These are phyloP conservation scores for Ia io DNA, from an alignment of 2,113 vertebrate species.

Conservation along the genomic window DNA sequence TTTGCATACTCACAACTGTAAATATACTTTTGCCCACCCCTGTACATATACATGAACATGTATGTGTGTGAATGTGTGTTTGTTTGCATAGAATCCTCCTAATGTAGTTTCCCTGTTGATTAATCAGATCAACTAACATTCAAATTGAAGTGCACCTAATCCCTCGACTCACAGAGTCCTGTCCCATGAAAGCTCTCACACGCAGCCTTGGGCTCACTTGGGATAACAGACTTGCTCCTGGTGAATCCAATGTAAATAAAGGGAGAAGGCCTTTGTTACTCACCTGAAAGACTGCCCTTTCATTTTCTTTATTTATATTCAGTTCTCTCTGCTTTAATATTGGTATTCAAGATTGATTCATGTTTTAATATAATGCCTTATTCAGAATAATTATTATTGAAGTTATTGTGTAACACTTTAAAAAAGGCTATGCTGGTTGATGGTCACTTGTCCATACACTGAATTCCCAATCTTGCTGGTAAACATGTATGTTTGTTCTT, in stretches of 20 bases:
- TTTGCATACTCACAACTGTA: background rate
- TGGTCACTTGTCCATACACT: background rate
- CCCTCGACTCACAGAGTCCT: background rate
- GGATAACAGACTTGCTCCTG: constrained; percentile 60
- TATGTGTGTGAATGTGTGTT: background rate
- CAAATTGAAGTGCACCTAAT: background rate
- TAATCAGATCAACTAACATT: constrained; percentile 22
- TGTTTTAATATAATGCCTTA: constrained; percentile 15
- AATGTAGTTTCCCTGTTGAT: background rate
- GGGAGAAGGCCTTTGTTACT: constrained; percentile 23
- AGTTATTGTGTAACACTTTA: background rate
- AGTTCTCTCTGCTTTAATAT: constrained; percentile 5
- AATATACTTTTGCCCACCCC: background rate
- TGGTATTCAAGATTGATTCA: constrained; percentile 18
- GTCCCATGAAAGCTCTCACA: constrained; percentile 43
- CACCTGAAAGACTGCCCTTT: constrained; percentile 24
- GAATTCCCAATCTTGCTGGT: background rate
- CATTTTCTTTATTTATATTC: constrained; percentile 32
- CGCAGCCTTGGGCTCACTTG: constrained; percentile 46
- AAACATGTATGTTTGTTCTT: background rate
- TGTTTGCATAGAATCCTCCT: background rate
- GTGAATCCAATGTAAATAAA: constrained; percentile 55
- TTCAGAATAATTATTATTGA: background rate
- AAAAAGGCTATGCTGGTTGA: background rate
- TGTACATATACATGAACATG: background rate